Percentiles rank a stretch among this genome's conserved stretches.
Conservation (phyloP, 2,113 vertebrate genomes). For the Micromys minutus region DNA sequence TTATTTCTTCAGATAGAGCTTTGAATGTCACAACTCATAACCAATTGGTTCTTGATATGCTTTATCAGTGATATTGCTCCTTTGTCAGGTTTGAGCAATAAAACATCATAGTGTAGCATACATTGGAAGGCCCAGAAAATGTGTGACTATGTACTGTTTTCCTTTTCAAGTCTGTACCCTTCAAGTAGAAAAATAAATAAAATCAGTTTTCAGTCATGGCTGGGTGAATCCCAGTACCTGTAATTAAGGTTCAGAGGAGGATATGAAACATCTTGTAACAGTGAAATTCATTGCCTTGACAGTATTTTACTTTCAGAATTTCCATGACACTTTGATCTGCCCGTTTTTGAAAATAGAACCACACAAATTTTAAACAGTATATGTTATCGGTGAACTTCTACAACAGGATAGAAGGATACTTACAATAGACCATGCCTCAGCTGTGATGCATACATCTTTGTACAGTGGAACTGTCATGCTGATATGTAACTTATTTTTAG, state of each 20-base stretch:
- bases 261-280: neutral
- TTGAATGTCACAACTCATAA: neutral
- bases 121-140: neutral
- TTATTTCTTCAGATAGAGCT: neutral
- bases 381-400: neutral
- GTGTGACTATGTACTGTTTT: neutral
- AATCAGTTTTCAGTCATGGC: neutral
- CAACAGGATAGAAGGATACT: neutral
- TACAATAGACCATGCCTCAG: neutral
- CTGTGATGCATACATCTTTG: neutral
- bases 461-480: neutral
- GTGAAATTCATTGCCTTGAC: neutral
- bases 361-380: neutral
- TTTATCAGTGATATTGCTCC: neutral
- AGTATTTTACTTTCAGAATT: neutral
- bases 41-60: neutral
- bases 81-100: constrained; percentile 5
- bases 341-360: neutral
- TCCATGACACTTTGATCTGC: neutral
- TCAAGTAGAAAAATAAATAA: neutral
- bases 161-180: neutral
- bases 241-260: too few relatives aligned
- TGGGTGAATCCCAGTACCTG: too few relatives aligned
- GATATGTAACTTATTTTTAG: neutral
- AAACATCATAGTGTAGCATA: neutral